Evolutionary conservation across 1,140 invertebrate species (phyloP).

Genomic region (Drosophila takahashii): DNA sequence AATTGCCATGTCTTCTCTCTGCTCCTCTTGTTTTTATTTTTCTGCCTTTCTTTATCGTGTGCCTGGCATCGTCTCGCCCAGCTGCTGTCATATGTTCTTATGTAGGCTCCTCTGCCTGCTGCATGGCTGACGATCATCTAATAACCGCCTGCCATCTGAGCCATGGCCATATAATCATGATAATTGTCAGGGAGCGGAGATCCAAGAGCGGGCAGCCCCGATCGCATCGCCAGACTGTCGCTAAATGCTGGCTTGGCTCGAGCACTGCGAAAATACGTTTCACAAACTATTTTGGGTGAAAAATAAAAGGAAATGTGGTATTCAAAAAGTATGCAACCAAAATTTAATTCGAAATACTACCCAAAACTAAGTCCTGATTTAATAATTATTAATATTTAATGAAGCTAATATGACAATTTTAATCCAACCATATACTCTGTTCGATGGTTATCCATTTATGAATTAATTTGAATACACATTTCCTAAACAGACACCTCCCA

Average conservation of each 20-base stretch:
- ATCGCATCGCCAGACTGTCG: slow-evolving; percentile 48
- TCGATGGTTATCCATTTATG: too few relatives aligned
- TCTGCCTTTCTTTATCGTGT: slow-evolving; percentile 48
- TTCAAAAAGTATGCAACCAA: too few relatives aligned
- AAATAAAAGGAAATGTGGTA: too few relatives aligned
- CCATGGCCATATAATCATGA: slow-evolving; percentile 72
- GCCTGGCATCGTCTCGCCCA: slow-evolving; percentile 54
- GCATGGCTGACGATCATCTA: slow-evolving; percentile 63
- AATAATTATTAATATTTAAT: too few relatives aligned
- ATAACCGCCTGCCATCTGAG: slow-evolving; percentile 72
- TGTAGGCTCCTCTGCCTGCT: slow-evolving; percentile 37
- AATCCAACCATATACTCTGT: too few relatives aligned
- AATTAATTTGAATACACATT: too few relatives aligned
- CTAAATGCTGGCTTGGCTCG: slow-evolving; percentile 42
- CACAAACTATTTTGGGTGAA: too few relatives aligned
- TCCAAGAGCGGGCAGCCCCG: slow-evolving; percentile 4
- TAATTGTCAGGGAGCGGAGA: slow-evolving; percentile 58
- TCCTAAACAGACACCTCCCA: too few relatives aligned
- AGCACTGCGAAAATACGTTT: slow-evolving; percentile 9
- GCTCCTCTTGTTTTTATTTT: slow-evolving; percentile 16
- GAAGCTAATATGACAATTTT: too few relatives aligned
- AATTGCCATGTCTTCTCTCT: slow-evolving; percentile 56
- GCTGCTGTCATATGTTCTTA: slow-evolving; percentile 50
- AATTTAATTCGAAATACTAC: too few relatives aligned
- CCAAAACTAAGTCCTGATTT: too few relatives aligned